A percentile compares a stretch with the other conserved stretches of the same genome.
These are phyloP conservation scores for Porites lutea DNA, from an alignment of 64 coral and sea anemone species.

Conservation along the genomic window DNA sequence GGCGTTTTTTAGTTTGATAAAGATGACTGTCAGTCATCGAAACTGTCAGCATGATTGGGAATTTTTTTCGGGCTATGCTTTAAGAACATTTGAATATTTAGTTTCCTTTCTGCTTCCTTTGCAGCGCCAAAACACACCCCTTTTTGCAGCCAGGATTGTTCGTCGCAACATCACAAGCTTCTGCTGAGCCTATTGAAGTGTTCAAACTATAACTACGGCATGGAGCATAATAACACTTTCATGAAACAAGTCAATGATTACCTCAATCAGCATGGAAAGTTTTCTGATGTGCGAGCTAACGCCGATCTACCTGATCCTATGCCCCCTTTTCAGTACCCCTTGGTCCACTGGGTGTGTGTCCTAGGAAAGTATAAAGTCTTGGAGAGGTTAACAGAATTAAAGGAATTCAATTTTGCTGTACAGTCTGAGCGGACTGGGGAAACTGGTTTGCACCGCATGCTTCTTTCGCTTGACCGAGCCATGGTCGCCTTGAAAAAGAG, in stretches of 20 bases:
- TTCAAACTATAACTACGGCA: constrained; percentile 5
- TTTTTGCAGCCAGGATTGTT: background rate
- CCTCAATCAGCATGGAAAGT: constrained; percentile 26
- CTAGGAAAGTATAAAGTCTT: constrained; percentile 36
- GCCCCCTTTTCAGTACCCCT: constrained; percentile 18
- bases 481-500: constrained; percentile 4
- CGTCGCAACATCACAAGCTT: constrained; percentile 5
- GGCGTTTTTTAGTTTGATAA: too few relatives aligned
- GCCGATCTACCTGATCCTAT: constrained; percentile 5
- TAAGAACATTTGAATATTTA: background rate
- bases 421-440: constrained; percentile 22
- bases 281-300: background rate
- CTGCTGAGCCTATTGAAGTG: constrained; percentile 3
- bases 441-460: constrained; percentile 41
- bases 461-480: constrained; percentile 11
- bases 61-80: too few relatives aligned
- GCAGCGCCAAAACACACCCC: constrained; percentile 15
- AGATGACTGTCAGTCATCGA: too few relatives aligned
- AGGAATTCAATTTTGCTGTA: constrained; percentile 39
- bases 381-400: constrained; percentile 4
- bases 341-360: constrained; percentile 40
- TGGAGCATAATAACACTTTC: background rate
- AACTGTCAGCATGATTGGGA: too few relatives aligned
- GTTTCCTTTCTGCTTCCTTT: background rate
- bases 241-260: constrained; percentile 23